Percentiles rank a stretch among this genome's conserved stretches.
phyloP scores from a whole-genome alignment of 1,140 invertebrate species.

The Drosophila lacertosa region DNA sequence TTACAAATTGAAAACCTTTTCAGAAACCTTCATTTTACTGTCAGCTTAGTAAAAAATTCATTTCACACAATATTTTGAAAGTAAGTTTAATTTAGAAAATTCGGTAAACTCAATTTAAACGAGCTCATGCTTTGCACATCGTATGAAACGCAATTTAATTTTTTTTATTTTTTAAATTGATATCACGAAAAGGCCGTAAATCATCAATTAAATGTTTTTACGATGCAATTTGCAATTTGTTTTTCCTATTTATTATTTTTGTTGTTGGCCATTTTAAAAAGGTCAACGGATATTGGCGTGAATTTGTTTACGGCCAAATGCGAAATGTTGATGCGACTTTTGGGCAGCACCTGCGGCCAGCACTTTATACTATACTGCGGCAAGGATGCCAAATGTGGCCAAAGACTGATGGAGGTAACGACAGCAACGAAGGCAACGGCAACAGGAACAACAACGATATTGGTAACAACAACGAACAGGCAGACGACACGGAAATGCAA shows the following conservation, averaged over 20 bases:
- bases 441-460: conserved; percentile 13
- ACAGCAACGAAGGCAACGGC: not conserved
- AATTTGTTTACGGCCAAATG: conserved; percentile 52
- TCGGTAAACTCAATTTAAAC: too few species aligned
- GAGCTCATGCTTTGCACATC: not conserved
- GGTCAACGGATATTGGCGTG: conserved; percentile 45
- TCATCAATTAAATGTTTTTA: conserved; percentile 72
- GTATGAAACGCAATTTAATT: conserved; percentile 51
- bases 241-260: conserved; percentile 12
- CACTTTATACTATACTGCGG: conserved; percentile 24
- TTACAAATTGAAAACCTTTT: too few species aligned
- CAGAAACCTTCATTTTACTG: too few species aligned
- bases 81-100: too few species aligned
- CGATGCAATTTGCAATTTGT: conserved; percentile 58
- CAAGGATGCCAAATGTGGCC: conserved; percentile 45
- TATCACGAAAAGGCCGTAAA: conserved; percentile 67
- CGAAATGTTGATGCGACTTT: conserved; percentile 20
- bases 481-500: conserved; percentile 62
- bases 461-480: conserved; percentile 13
- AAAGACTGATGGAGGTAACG: not conserved
- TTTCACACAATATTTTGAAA: too few species aligned
- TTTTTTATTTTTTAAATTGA: conserved; percentile 52
- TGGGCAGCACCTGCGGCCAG: conserved; percentile 54
- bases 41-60: too few species aligned
- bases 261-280: conserved; percentile 21